Conservation (phyloP, 1,140 invertebrate species). For the Chionoecetes opilio region DNA sequence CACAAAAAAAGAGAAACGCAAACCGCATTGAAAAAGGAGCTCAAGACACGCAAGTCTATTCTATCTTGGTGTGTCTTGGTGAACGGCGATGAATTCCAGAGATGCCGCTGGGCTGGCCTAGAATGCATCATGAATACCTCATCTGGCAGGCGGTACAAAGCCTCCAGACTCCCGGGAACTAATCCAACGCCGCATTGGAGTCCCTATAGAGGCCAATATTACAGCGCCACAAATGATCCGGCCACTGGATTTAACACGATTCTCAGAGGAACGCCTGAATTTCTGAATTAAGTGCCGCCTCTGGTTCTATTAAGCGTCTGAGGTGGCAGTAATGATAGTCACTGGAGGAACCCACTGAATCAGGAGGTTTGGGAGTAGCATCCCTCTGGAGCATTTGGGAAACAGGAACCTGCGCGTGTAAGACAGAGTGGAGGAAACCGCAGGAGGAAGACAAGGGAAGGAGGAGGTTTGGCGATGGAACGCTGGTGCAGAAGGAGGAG, state of each 20-base stretch:
- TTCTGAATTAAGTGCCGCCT: slow-evolving; percentile 18
- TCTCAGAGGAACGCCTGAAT: slow-evolving; percentile 17
- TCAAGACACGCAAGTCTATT: neutral
- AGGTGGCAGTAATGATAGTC: slow-evolving; percentile 5
- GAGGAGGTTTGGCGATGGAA: neutral
- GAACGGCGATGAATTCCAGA: slow-evolving; percentile 7
- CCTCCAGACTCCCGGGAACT: slow-evolving; percentile 13
- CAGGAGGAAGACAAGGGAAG: neutral
- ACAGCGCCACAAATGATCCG: slow-evolving; percentile 17
- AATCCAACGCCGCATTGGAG: neutral
- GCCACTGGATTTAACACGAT: slow-evolving; percentile 27
- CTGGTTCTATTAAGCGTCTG: slow-evolving; percentile 19
- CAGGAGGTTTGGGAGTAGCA: neutral
- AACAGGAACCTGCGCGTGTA: neutral
- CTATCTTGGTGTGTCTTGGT: neutral
- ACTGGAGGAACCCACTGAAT: slow-evolving; percentile 5
- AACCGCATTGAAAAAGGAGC: neutral
- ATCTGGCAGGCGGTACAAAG: neutral
- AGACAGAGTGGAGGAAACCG: neutral
- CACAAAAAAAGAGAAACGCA: neutral
- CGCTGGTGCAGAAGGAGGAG: neutral
- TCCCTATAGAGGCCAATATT: slow-evolving; percentile 28
- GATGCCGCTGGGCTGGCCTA: neutral
- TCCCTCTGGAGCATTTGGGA: neutral
- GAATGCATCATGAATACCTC: neutral